Evolutionary conservation across 2,888 invertebrate genomes (phyloP).

Genomic region (Poecilus cupreus): DNA sequence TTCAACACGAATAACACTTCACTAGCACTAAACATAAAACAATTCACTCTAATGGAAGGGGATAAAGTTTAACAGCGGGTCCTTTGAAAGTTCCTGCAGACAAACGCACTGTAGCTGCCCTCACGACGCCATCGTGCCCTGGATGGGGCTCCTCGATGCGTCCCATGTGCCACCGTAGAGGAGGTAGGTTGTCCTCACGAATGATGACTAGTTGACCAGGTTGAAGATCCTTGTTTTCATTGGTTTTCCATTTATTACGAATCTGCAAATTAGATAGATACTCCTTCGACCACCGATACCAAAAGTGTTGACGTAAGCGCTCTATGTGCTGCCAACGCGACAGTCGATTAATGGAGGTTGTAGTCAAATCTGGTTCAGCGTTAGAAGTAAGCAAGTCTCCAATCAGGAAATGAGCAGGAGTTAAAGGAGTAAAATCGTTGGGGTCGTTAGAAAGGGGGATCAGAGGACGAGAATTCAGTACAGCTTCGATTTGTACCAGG

Average conservation of each 20-base stretch:
- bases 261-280: conserved; percentile 39
- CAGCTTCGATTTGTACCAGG: too few species aligned
- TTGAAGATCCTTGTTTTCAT: background rate
- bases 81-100: background rate
- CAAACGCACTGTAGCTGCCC: background rate
- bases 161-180: background rate
- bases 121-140: background rate
- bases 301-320: background rate
- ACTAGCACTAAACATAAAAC: background rate
- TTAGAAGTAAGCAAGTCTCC: background rate
- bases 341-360: background rate
- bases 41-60: background rate
- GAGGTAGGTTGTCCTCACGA: background rate
- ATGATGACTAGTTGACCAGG: background rate
- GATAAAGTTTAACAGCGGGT: background rate
- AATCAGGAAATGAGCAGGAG: background rate
- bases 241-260: background rate
- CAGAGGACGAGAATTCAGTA: background rate
- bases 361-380: background rate
- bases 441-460: background rate
- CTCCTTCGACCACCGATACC: conserved; percentile 59
- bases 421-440: background rate
- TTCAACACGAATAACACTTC: background rate
- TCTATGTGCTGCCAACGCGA: background rate
- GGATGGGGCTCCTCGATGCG: background rate